phyloP scores from a whole-genome alignment of 2,797 vertebrate species.

The Onychomys torridus region DNA sequence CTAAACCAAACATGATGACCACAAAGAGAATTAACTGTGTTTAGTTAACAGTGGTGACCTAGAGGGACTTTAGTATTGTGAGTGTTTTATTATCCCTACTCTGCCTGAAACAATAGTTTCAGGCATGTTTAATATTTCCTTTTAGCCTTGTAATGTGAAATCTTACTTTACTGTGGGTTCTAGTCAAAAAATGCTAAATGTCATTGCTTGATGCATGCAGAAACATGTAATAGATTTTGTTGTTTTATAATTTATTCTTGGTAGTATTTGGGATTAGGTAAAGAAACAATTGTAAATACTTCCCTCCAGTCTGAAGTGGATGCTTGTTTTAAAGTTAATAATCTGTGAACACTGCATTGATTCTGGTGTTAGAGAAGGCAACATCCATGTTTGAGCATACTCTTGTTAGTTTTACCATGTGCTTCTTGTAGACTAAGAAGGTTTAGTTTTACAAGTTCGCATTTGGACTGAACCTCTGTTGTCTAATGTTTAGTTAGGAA shows the following conservation, averaged over 20 bases:
- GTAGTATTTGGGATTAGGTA: neutral
- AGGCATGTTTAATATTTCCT: slow-evolving; percentile 32
- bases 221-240: neutral
- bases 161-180: slow-evolving; percentile 30
- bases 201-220: neutral
- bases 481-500: slow-evolving; percentile 27
- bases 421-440: neutral
- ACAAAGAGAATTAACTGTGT: neutral
- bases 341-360: neutral
- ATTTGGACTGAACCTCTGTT: neutral
- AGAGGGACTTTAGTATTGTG: slow-evolving; percentile 13
- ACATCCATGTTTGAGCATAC: neutral
- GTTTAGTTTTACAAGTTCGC: neutral
- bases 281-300: slow-evolving; percentile 42
- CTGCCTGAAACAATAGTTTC: slow-evolving; percentile 45
- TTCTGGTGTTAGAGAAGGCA: slow-evolving; percentile 40
- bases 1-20: slow-evolving; percentile 14
- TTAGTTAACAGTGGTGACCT: slow-evolving; percentile 35
- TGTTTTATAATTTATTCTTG: neutral
- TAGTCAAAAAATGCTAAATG: slow-evolving; percentile 41
- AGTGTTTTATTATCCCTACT: slow-evolving; percentile 21
- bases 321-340: slow-evolving; percentile 35
- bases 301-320: neutral
- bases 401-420: neutral
- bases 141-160: slow-evolving; percentile 24